Evolutionary conservation across 1,140 invertebrate species (phyloP).

Genomic region (Teleopsis dalmanni): DNA sequence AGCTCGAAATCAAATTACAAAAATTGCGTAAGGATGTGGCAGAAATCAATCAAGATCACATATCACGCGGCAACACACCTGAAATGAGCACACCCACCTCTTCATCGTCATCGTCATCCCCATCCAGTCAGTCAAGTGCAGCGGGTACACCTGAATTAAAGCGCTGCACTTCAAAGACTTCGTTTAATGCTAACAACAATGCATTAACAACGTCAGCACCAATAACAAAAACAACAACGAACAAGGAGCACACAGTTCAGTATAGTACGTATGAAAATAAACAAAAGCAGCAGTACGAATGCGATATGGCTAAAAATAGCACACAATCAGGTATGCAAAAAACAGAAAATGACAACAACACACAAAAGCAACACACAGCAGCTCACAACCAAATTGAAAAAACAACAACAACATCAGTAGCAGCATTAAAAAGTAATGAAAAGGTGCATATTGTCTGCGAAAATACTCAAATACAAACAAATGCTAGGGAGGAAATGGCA

Average conservation of each 20-base stretch:
- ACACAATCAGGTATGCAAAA: background rate
- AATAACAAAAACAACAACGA: background rate
- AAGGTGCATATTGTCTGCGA: too few species aligned
- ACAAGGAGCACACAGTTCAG: background rate
- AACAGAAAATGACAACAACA: background rate
- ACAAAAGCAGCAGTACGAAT: background rate
- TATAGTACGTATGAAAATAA: background rate
- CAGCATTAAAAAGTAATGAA: background rate
- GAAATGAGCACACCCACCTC: too few species aligned
- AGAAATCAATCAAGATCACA: slow-evolving; percentile 42
- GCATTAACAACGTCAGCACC: too few species aligned
- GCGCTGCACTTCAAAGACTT: slow-evolving; percentile 6
- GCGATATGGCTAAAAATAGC: slow-evolving; percentile 6
- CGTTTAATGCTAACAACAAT: too few species aligned
- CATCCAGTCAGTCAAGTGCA: too few species aligned
- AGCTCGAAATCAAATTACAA: slow-evolving; percentile 35
- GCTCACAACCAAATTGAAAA: too few species aligned
- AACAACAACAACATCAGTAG: slow-evolving; percentile 1
- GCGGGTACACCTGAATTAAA: too few species aligned
- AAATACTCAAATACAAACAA: too few species aligned
- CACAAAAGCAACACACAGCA: too few species aligned
- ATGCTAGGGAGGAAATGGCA: too few species aligned
- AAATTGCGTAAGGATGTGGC: slow-evolving; percentile 33
- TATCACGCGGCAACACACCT: background rate
- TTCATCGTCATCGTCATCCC: too few species aligned